These are phyloP conservation scores for Festucalex cinctus DNA, from an alignment of 2,113 vertebrate genomes.

Conservation along the genomic window DNA sequence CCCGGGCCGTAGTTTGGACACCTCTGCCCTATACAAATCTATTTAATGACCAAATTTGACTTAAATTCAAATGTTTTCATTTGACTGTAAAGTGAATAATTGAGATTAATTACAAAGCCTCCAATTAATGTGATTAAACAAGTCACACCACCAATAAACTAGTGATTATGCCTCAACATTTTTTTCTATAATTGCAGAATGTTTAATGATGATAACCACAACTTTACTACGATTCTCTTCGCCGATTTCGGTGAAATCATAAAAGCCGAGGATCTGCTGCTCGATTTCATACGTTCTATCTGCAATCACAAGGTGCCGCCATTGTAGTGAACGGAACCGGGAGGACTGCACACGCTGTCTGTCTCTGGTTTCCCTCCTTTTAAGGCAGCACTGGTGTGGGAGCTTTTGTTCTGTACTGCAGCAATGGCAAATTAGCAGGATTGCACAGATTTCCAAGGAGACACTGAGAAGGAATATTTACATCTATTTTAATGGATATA, in stretches of 20 bases:
- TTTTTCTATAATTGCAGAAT: neutral
- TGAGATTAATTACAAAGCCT: neutral
- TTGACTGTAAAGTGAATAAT: neutral
- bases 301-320: conserved; percentile 12
- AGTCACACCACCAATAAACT: neutral
- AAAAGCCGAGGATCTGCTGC: neutral
- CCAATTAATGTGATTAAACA: neutral
- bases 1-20: too few species aligned
- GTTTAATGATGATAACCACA: neutral
- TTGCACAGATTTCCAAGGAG: conserved; percentile 9
- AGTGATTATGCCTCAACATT: neutral
- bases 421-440: conserved; percentile 21
- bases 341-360: conserved; percentile 25
- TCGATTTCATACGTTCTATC: neutral
- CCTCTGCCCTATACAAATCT: too few species aligned
- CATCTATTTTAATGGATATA: neutral
- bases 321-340: conserved; percentile 26
- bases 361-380: conserved; percentile 62
- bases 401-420: conserved; percentile 36
- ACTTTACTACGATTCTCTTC: neutral
- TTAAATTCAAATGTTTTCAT: neutral
- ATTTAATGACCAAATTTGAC: neutral
- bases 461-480: neutral
- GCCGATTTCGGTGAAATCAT: too few species aligned
- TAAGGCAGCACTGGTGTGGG: conserved; percentile 59